Base-by-base conservation (phyloP, 30 jellyfish, hydroid and myxozoan species). In the Nemopilema nomurai region DNA sequence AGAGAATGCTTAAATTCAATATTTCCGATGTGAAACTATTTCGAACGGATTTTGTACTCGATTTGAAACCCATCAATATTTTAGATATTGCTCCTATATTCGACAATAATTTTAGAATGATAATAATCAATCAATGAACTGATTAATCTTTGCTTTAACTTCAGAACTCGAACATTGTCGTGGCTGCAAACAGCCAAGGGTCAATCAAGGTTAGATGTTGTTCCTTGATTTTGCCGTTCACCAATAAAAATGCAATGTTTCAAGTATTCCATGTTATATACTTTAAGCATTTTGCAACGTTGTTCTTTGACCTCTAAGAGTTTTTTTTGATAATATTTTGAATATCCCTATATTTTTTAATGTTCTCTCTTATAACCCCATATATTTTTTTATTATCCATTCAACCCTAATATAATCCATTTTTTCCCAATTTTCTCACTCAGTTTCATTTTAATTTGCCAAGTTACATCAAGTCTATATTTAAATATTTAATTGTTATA, bases 101-200 rank as follows among this genome's bases (percentile, higher is more conserved):
- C 57, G 6, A 6, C 13, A 41, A 41, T 3, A 41, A 3, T 41
- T 41, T 41, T 41, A 3, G 57, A 41, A 41, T 41, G 57, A 6
- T 41, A 41, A 13, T 41, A 3, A 6, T 13, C 6, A 41, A 41
- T 41, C 13, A 6, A 3, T 20, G 8, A 0, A n/a, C 0, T 51
- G 13, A 24, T 22, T 78, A 4, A 23, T 77, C 64, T 78, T 19
- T 32, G 30, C 50, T 0, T 29, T 33, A 33, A 9, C 30, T 41
- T 1, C 63, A 93, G 98, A 90, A 89, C 49, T 93, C 98, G 24
- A 88, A 93, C 74, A 90, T 93, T 22, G 94, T 93, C 9, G 97
- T 93, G 26, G 98, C 98, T 62, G 98, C 98, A 32, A 93, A 93
- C 52, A 93, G 98, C 85, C 98, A 93, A 93, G 98, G 98, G 3